Evolutionary conservation across 2,113 vertebrate genomes (phyloP).

Genomic region (Rhabdornis inornatus): DNA sequence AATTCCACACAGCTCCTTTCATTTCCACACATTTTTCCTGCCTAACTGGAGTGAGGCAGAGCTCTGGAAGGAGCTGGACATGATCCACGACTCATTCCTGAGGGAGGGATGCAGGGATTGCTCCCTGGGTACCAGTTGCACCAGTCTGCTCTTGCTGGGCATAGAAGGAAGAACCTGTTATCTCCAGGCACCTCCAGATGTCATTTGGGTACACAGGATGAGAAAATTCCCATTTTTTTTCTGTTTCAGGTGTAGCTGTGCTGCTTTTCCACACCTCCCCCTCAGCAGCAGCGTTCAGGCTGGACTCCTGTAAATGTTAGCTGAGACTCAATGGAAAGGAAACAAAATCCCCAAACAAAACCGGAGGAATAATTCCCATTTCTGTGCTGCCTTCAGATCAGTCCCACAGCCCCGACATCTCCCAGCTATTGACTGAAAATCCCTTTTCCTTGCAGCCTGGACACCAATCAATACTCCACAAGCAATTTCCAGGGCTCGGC

Average conservation of each 20-base stretch:
- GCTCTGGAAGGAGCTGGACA: neutral
- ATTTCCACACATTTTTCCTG: slow-evolving; percentile 15
- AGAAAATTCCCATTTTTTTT: neutral
- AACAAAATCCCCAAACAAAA: slow-evolving; percentile 9
- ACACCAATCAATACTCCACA: slow-evolving; percentile 49
- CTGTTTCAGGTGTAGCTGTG: neutral
- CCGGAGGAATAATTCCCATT: slow-evolving; percentile 1
- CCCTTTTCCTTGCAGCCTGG: slow-evolving; percentile 34
- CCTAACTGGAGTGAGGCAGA: neutral
- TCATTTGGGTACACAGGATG: accelerated
- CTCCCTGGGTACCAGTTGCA: neutral
- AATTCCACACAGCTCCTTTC: neutral
- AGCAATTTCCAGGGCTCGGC: slow-evolving; percentile 3
- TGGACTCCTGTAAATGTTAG: neutral
- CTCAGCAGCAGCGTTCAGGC: neutral
- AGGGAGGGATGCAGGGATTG: neutral
- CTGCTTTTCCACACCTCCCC: neutral
- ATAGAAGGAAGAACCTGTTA: neutral
- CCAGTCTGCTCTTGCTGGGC: neutral
- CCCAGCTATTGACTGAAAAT: slow-evolving; percentile 49
- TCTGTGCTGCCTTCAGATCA: neutral
- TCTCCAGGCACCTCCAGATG: neutral
- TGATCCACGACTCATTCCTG: neutral
- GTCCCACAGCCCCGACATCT: neutral
- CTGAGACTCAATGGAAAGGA: neutral